Base-by-base conservation (phyloP, 2,888 invertebrate genomes). In the Serrognathus titanus region DNA sequence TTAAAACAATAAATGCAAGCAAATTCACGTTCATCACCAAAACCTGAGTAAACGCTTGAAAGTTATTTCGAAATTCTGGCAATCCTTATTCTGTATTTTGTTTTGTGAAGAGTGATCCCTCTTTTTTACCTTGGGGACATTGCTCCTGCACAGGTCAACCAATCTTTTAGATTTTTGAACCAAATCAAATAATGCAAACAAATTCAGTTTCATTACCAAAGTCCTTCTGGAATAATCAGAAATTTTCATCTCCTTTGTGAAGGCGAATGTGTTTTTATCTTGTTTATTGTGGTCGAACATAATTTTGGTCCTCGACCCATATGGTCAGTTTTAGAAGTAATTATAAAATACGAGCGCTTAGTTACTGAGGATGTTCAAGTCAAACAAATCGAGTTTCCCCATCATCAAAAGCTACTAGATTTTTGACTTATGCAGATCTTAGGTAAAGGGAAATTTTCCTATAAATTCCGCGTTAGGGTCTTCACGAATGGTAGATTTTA, bases 271-370 rank as follows among this genome's bases (percentile, higher is more conserved):
- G 11, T 67, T 65, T 3, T 63, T 59, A 58, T 79, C 76, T 40
- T 79, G 62, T 62, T 75, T 78, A 58, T 78, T 76, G 0, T 79
- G 76, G 68, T 80, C 79, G 58, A 79, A 79, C 74, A 78, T 67
- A 80, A 2, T 66, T 46, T 5, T 69, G 72, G 51, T 75, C 74
- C 61, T 80, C 78, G 3, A 70, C 65, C 79, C 80, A 80, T 7
- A 79, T 66, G 0, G 78, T 75, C 2, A 79, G 63, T 10, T 66
- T 66, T 24, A 75, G 58, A 0, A 80, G 79, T 0, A 79, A 79
- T 9, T 69, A 61, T n/a, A n/a, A n/a, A n/a, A n/a, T n/a, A n/a
- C n/a, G n/a, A n/a, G n/a, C 16, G 2, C 16, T 16, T 16, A 3
- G 16, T 16, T 3, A 16, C 16, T 16, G 16, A 16, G 16, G 16